Base-by-base conservation (phyloP, 1,140 invertebrate species). In the Drosophila bipectinata region DNA sequence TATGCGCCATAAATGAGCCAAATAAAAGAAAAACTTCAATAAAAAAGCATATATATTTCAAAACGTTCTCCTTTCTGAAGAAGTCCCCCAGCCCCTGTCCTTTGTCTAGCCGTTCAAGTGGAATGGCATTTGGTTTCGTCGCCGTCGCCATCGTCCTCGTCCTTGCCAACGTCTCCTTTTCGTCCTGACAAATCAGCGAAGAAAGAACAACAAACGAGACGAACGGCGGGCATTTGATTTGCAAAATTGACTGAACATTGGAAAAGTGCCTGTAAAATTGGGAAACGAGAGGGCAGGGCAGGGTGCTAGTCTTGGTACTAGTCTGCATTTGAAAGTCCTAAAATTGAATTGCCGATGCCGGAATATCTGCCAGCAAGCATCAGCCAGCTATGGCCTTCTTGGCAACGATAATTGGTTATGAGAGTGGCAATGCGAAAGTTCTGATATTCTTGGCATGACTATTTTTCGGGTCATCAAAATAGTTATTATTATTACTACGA, bases 1-100 rank as follows among this genome's bases (percentile, higher is more conserved):
- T 83, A 83, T 88, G 83, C 64, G 71, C 84, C 84, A 88, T 88
- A 88, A 88, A 88, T 88, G 84, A 88, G 78, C 60, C 84, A 88
- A 88, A 88, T 88, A 88, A 88, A 88, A 66, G 53, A 57, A 58
- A 85, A 74, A 75, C 78, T 87, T 72, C 62, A 79, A 82, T 77
- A 84, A 77, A 83, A 72, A 9, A 28, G 63, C 44, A 67, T 67
- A 69, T 69, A 45, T 54, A 68, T 69, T 39, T 49, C 30, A 57
- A 56, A 78, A 59, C 34, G 47, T 18, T 47, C 24, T 52, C 30
- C 6, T 14, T 21, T 26, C 14, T 26, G n/a, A 44, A n/a, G 32
- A 37, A 41, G 7, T 21, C 48, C 26, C 34, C 52, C 39, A 24
- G 26, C 41, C 26, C 47, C 14, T 39, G 18, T 45, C 44, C 58